Percentiles rank a stretch among this genome's conserved stretches.
Conservation (phyloP, 2,113 vertebrate genomes). For the Cottus gobio region DNA sequence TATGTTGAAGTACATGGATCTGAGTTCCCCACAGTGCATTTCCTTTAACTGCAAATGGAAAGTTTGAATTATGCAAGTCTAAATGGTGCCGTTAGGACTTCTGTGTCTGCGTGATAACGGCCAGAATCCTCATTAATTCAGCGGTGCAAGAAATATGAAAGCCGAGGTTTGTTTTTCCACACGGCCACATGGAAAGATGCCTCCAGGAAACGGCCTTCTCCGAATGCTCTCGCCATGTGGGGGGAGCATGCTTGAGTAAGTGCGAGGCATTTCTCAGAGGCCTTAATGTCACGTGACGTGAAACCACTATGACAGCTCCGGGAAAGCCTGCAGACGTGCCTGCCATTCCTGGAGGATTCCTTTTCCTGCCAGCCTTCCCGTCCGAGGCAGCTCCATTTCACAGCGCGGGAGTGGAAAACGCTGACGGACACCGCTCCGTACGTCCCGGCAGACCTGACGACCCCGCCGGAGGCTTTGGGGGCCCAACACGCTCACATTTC, state of each 20-base stretch:
- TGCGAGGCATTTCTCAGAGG: neutral
- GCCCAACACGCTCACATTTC: constrained; percentile 31
- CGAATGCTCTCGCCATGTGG: neutral
- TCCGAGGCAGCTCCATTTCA: constrained; percentile 53
- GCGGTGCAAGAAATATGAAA: neutral
- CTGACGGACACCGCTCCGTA: constrained; percentile 40
- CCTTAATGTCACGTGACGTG: constrained; percentile 14
- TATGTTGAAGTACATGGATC: neutral
- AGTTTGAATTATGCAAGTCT: constrained; percentile 33
- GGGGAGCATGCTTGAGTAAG: neutral
- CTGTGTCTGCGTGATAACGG: constrained; percentile 10
- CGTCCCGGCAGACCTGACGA: constrained; percentile 28
- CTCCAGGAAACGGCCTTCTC: constrained; percentile 12
- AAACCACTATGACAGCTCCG: constrained; percentile 32
- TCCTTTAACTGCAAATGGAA: constrained; percentile 5
- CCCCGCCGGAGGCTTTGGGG: neutral
- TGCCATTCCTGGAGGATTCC: constrained; percentile 56
- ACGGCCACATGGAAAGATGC: neutral
- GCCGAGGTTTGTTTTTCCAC: neutral
- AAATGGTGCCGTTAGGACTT: constrained; percentile 6
- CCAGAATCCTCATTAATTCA: constrained; percentile 1
- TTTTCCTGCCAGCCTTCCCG: constrained; percentile 54
- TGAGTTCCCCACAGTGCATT: neutral
- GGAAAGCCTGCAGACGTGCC: constrained; percentile 36
- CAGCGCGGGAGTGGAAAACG: constrained; percentile 62